These are phyloP conservation scores for Stichopus horrens DNA, from an alignment of 53 echinoderm and acorn worm genomes.

Conservation along the genomic window DNA sequence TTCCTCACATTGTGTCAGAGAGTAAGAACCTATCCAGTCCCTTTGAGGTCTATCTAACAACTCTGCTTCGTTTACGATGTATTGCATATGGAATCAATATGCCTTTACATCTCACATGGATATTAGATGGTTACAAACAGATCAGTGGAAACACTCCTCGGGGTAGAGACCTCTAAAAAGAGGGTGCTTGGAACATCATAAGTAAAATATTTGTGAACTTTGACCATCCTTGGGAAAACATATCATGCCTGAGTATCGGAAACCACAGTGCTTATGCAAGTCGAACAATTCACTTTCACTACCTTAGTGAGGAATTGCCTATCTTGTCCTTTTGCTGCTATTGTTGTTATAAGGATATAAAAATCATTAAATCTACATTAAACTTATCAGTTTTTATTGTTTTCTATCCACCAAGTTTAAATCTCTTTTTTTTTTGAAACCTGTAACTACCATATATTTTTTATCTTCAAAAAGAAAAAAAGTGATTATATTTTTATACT, in stretches of 20 bases:
- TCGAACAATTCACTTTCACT: neutral
- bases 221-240: neutral
- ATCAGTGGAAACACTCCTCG: neutral
- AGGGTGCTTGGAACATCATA: neutral
- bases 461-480: no score
- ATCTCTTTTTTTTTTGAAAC: no score
- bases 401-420: no score
- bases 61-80: neutral
- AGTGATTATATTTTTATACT: no score
- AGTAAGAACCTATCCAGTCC: neutral
- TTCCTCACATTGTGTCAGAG: neutral
- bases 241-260: neutral
- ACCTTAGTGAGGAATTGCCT: neutral
- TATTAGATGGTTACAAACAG: neutral
- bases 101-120: neutral
- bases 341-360: no score
- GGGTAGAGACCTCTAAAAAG: neutral
- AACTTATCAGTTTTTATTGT: no score
- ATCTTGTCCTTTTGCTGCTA: no score
- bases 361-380: no score
- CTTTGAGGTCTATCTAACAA: neutral
- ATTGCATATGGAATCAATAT: neutral
- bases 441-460: no score
- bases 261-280: neutral
- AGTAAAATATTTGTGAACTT: neutral